A percentile compares a stretch with the other conserved stretches of the same genome.
These are phyloP conservation scores for Drosophila kambysellisi DNA, from an alignment of 2,888 invertebrate species.

Conservation along the genomic window DNA sequence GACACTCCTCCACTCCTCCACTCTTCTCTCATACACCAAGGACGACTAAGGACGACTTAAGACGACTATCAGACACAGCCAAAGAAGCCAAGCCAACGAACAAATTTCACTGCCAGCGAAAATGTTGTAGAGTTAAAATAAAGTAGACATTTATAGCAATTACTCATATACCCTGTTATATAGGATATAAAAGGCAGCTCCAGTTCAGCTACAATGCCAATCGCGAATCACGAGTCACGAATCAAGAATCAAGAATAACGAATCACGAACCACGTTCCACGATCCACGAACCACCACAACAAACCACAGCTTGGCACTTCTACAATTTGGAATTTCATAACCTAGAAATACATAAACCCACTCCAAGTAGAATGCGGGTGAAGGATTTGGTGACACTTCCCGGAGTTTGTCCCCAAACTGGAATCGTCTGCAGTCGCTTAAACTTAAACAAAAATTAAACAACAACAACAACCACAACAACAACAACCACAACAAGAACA, in stretches of 20 bases:
- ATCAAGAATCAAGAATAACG: background rate
- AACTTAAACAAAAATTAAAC: conserved; percentile 5
- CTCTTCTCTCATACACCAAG: conserved; percentile 7
- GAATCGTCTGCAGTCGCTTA: conserved; percentile 25
- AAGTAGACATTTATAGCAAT: conserved; percentile 13
- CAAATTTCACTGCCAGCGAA: conserved; percentile 68
- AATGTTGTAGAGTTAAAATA: conserved; percentile 29
- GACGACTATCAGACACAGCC: conserved; percentile 45
- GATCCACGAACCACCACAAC: background rate
- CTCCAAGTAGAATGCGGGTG: conserved; percentile 7
- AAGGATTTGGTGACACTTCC: conserved; percentile 26
- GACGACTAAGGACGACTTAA: conserved; percentile 14
- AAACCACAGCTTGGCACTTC: conserved; percentile 14
- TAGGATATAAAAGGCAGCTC: background rate
- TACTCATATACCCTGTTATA: conserved; percentile 22
- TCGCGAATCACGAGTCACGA: conserved; percentile 12
- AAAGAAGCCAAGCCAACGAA: conserved; percentile 67
- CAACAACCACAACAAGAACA: background rate
- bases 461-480: background rate
- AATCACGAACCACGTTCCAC: background rate
- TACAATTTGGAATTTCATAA: conserved; percentile 3
- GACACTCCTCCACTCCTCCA: conserved; percentile 1
- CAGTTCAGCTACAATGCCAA: conserved; percentile 46
- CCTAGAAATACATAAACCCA: background rate
- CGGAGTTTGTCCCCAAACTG: conserved; percentile 14